A percentile compares a stretch with the other conserved stretches of the same genome.
phyloP scores from a whole-genome alignment of 2,113 vertebrate genomes.

The Lycaon pictus region DNA sequence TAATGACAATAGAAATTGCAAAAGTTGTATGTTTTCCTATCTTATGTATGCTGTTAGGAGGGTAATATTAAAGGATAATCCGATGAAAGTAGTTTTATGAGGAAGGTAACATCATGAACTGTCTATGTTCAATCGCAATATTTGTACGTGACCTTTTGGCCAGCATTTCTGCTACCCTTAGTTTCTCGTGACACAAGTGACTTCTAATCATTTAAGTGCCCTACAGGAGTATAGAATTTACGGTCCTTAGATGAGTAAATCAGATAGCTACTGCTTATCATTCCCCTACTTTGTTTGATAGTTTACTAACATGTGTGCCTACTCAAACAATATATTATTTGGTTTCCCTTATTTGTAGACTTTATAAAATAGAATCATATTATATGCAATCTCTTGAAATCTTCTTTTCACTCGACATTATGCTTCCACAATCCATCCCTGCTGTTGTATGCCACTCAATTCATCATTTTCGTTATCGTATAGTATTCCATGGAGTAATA shows the following conservation, averaged over 20 bases:
- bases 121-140: background rate
- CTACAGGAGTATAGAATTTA: background rate
- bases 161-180: background rate
- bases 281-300: background rate
- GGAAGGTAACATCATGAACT: background rate
- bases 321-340: background rate
- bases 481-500: constrained; percentile 43
- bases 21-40: background rate
- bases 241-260: background rate
- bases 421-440: background rate
- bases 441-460: background rate
- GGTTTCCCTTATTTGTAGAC: background rate
- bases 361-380: background rate
- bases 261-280: background rate
- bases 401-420: background rate
- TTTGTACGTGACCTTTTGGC: background rate
- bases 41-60: constrained; percentile 13
- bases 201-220: constrained; percentile 21
- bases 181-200: background rate
- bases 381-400: background rate
- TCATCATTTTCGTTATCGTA: background rate
- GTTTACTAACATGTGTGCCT: background rate
- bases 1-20: constrained; percentile 21
- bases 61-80: background rate
- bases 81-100: background rate